A percentile compares a stretch with the other conserved stretches of the same genome.
These are phyloP conservation scores for Podotricha telesiphe DNA, from an alignment of 2,888 invertebrate species.

Conservation along the genomic window DNA sequence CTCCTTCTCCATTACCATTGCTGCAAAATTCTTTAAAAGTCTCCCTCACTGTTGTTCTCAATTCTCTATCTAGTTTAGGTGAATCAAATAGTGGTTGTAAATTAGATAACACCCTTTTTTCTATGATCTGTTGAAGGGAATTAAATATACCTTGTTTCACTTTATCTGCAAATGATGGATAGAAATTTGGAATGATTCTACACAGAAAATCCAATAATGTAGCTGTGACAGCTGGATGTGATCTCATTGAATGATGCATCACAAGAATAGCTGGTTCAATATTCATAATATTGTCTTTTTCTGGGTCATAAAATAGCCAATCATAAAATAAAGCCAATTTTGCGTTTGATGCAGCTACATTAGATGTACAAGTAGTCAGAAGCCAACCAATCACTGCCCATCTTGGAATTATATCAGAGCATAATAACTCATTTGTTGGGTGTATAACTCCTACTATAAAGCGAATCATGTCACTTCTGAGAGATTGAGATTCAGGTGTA, in stretches of 20 bases:
- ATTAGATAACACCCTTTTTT: constrained; percentile 95
- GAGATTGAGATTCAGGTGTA: constrained; percentile 94
- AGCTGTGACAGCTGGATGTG: constrained; percentile 95
- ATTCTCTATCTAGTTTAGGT: constrained; percentile 92
- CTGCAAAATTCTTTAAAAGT: constrained; percentile 96
- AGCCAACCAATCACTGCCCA: constrained; percentile 98
- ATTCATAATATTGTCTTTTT: constrained; percentile 97
- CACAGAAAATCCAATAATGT: constrained; percentile 95
- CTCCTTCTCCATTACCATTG: constrained; percentile 78
- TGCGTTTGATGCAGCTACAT: constrained; percentile 94
- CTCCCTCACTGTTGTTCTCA: constrained; percentile 92
- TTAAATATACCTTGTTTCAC: constrained; percentile 92
- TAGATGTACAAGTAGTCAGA: constrained; percentile 94
- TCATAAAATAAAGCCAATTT: constrained; percentile 96
- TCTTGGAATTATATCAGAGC: constrained; percentile 96
- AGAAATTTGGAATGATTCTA: constrained; percentile 94
- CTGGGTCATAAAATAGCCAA: constrained; percentile 95
- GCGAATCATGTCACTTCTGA: constrained; percentile 95
- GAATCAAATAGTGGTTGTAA: constrained; percentile 94
- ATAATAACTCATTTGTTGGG: constrained; percentile 95
- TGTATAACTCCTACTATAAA: constrained; percentile 97
- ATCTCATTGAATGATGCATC: constrained; percentile 96
- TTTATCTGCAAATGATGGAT: constrained; percentile 90
- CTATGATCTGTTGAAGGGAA: constrained; percentile 92
- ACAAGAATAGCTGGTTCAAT: constrained; percentile 97